Evolutionary conservation across 2,888 invertebrate genomes (phyloP).

Genomic region (Drosophila stalkeri): DNA sequence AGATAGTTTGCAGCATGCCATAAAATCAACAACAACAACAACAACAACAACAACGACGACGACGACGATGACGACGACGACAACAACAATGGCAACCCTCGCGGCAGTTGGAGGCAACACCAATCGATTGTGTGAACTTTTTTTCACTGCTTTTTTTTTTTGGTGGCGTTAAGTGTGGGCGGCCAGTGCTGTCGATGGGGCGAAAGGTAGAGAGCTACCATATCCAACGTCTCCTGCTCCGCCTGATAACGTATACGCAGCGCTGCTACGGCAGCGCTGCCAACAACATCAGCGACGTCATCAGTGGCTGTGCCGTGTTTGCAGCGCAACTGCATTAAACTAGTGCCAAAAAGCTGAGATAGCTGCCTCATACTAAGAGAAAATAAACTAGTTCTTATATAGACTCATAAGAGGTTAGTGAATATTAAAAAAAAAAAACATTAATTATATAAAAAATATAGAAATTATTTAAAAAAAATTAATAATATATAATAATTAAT

Average conservation of each 20-base stretch:
- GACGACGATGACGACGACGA: conserved; percentile 23
- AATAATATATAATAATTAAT: too few species aligned
- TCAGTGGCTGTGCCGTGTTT: conserved; percentile 43
- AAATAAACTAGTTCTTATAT: neutral
- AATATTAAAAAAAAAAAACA: neutral
- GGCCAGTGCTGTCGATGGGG: conserved; percentile 11
- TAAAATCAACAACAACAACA: conserved; percentile 60
- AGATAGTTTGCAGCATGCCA: conserved; percentile 74
- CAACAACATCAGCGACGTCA: conserved; percentile 53
- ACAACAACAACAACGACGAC: conserved; percentile 39
- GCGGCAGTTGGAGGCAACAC: conserved; percentile 60
- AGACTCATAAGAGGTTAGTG: neutral
- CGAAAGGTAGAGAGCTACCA: conserved; percentile 32
- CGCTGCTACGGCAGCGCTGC: conserved; percentile 23
- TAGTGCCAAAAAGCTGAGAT: conserved; percentile 26
- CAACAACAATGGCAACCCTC: conserved; percentile 39
- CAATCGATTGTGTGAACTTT: conserved; percentile 74
- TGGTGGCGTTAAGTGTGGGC: conserved; percentile 63
- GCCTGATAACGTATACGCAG: conserved; percentile 52
- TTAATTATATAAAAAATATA: too few species aligned
- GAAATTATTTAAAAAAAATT: too few species aligned
- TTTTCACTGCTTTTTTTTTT: conserved; percentile 50
- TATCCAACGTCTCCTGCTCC: conserved; percentile 42
- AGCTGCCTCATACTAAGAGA: neutral
- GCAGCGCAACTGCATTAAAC: conserved; percentile 30